Base-by-base conservation (phyloP, 2,888 invertebrate species). In the Labia minor region DNA sequence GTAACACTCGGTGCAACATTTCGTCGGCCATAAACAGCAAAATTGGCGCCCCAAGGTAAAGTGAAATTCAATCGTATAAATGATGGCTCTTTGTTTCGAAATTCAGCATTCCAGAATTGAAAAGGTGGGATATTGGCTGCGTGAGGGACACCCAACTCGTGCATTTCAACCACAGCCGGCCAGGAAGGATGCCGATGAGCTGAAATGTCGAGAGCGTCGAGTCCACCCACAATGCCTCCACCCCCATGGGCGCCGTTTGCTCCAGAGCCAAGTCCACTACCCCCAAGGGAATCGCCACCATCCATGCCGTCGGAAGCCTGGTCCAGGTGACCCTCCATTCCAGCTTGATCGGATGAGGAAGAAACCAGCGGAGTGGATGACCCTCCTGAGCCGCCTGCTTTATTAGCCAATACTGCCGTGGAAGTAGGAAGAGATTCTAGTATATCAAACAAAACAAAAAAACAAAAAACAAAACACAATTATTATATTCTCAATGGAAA, bases 1-100 rank as follows among this genome's bases (percentile, higher is more conserved):
- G 96, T 95, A 74, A 97, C 92, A 76, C 96, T 93, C 14, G 98
- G 98, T 37, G 93, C 92, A 66, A 94, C 92, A 79, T 95, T 96
- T 73, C 95, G 85, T 72, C 97, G 84, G 26, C 95, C 95, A 78
- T 97, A 95, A 70, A 98, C 89, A 65, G 96, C 98, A 75, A 98
- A 92, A 80, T 92, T 93, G 65, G 92, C 91, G 73, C 92, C 92
- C 90, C 92, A 92, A 62, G 93, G 92, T 73, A 94, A 82, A 68
- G 92, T 92, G 76, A 94, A 88, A 80, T 94, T 94, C 79, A 92
- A 85, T 73, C 89, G 85, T 75, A 92, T 89, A 77, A 91, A 92
- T 70, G 91, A 90, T 70, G 91, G 91, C 78, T 92, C 91, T 78
- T 92, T 92, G 81, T 91, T 92, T 72, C 90, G 86, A 78, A 94